Evolutionary conservation across 2,113 vertebrate genomes (phyloP), one percentile per base, ranked within the genome.

Genomic region (Acrocephalus arundinaceus): DNA sequence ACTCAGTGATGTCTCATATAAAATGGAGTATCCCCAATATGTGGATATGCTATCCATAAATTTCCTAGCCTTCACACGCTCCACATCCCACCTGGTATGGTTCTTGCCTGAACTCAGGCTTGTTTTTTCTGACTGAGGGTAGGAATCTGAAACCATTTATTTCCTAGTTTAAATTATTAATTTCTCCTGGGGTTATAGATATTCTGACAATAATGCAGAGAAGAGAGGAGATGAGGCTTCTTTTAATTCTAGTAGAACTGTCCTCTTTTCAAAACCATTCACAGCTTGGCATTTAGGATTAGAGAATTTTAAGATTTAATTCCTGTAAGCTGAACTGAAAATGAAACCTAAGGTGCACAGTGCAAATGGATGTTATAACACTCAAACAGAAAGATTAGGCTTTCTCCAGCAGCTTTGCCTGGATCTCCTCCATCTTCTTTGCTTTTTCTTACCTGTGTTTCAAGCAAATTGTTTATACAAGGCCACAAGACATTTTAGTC

Each of bases 1-100:
- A 55, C 39, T 61, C 58, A 39, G 18, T 54, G 37, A 17, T 37
- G 10, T 55, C 28, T 78, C 59, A 23, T 2, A 45, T 15, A 79
- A 73, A 88, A 49, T 9, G 24, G 22, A 73, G 7, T 31, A 22
- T 33, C 13, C 66, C 15, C 19, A 81, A 35, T 2, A 30, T 10
- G 13, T 1, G 6, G 23, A 43, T 63, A 59, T 25, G 12, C 21
- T 46, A 51, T 4, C 48, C 18, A 35, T 20, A 68, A 25, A 57
- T 83, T 85, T 85, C 11, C 25, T 33, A 63, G 23, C 5, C 8
- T 65, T 72, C 2, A 3, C 13, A 12, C 1, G 4, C 21, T 85
- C 33, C 35, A 65, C 45, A 55, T 33, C 5, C 8, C 35, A 33
- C 10, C 14, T 61, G 4, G 39, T 48, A 39, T 0, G 0, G 24